These are phyloP conservation scores for Heterotis niloticus DNA, from an alignment of 2,113 vertebrate genomes.

Conservation along the genomic window DNA sequence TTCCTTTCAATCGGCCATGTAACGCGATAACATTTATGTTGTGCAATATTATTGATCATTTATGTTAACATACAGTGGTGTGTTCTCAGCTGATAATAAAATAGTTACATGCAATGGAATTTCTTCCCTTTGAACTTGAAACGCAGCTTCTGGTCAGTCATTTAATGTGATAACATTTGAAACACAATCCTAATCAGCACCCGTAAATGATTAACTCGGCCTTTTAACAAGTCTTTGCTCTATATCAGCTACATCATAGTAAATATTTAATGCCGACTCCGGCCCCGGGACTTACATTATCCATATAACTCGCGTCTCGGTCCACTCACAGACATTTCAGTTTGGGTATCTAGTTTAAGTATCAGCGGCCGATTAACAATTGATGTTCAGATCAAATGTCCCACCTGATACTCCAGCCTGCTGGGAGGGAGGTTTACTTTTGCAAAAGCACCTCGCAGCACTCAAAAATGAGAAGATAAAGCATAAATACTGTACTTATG, in stretches of 20 bases:
- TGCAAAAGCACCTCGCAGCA: constrained; percentile 3
- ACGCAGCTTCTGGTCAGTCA: background rate
- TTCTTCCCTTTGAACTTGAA: background rate
- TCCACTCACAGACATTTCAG: constrained; percentile 46
- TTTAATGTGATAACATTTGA: constrained; percentile 31
- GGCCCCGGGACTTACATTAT: constrained; percentile 23
- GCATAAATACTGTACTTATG: too few species aligned
- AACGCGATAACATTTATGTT: constrained; percentile 28
- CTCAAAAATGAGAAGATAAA: background rate
- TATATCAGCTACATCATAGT: constrained; percentile 31
- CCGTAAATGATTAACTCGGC: constrained; percentile 31
- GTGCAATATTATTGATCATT: constrained; percentile 21
- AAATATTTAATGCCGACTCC: constrained; percentile 30
- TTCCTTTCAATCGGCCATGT: constrained; percentile 7
- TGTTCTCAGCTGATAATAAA: background rate
- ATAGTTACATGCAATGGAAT: background rate
- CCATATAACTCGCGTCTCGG: constrained; percentile 32
- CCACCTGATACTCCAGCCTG: constrained; percentile 52
- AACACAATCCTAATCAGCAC: constrained; percentile 26
- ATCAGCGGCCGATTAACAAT: constrained; percentile 62
- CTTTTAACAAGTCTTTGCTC: constrained; percentile 37
- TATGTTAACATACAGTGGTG: too few species aligned
- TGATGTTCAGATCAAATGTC: constrained; percentile 61
- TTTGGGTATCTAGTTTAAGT: constrained; percentile 59
- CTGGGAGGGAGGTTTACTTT: constrained; percentile 2